Evolutionary conservation across 2,113 vertebrate genomes (phyloP).

Genomic region (Seriola aureovittata): DNA sequence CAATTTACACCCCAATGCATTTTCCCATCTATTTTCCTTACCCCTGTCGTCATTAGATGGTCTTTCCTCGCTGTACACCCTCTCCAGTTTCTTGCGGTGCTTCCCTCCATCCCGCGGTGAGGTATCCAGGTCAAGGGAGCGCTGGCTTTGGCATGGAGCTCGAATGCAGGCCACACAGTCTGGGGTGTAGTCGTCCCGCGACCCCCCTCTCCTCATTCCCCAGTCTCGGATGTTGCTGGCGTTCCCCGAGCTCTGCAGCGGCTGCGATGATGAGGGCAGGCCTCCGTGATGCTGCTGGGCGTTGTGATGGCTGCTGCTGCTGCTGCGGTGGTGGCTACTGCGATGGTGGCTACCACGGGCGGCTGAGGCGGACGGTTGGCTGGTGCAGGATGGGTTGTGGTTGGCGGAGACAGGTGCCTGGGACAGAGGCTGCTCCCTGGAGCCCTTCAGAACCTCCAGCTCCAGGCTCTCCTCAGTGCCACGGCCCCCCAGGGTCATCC

Average conservation of each 20-base stretch:
- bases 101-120: constrained; percentile 82
- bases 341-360: constrained; percentile 69
- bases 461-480: constrained; percentile 89
- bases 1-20: neutral
- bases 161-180: constrained; percentile 88
- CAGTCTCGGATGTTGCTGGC: constrained; percentile 85
- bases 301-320: constrained; percentile 72
- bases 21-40: constrained; percentile 41
- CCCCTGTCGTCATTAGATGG: constrained; percentile 86
- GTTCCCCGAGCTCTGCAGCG: constrained; percentile 85
- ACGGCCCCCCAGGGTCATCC: constrained; percentile 87
- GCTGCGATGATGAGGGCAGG: constrained; percentile 74
- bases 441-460: constrained; percentile 90
- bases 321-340: constrained; percentile 84
- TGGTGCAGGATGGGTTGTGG: constrained; percentile 49
- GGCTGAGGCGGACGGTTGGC: constrained; percentile 52
- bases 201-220: constrained; percentile 84
- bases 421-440: constrained; percentile 66
- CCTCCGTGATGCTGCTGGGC: constrained; percentile 71
- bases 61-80: constrained; percentile 94
- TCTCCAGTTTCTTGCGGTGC: constrained; percentile 92
- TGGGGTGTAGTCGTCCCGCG: constrained; percentile 88
- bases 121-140: constrained; percentile 90
- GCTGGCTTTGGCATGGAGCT: constrained; percentile 87
- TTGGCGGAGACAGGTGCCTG: constrained; percentile 24